phyloP scores from a whole-genome alignment of 2,797 vertebrate species.

The Lagorchestes hirsutus region DNA sequence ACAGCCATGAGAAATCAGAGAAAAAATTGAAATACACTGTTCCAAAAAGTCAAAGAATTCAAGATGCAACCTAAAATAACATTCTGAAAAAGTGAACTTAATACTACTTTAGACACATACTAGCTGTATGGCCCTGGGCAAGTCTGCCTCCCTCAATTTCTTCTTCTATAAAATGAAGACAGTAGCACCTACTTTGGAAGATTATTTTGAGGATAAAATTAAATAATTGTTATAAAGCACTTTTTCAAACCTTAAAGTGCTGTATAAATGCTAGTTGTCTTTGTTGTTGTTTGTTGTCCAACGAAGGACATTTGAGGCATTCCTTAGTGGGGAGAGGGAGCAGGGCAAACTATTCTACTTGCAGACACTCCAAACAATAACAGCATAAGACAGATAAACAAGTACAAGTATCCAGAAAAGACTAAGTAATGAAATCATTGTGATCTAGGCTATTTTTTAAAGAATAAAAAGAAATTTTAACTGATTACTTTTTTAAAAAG shows the following conservation, averaged over 20 bases:
- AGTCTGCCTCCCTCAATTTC: not conserved
- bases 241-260: not conserved
- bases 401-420: not conserved
- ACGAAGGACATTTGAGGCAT: not conserved
- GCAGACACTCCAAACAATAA: not conserved
- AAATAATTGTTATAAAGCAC: not conserved
- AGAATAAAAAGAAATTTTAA: not conserved
- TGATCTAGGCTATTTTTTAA: not conserved
- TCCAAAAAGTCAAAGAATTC: not conserved
- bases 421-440: not conserved
- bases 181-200: not conserved
- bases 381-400: not conserved
- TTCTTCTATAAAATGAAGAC: not conserved
- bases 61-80: not conserved
- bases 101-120: not conserved
- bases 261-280: not conserved
- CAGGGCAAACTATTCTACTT: not conserved
- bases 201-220: not conserved
- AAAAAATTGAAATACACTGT: not conserved
- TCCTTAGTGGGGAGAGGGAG: not conserved
- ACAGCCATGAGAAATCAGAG: not conserved
- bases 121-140: not conserved
- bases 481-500: not conserved
- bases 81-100: not conserved
- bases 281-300: not conserved